Percentiles rank a stretch among this genome's conserved stretches.
These are phyloP conservation scores for Holothuria glaberrima DNA, from an alignment of 35 echinoderm and acorn worm genomes.

Conservation along the genomic window DNA sequence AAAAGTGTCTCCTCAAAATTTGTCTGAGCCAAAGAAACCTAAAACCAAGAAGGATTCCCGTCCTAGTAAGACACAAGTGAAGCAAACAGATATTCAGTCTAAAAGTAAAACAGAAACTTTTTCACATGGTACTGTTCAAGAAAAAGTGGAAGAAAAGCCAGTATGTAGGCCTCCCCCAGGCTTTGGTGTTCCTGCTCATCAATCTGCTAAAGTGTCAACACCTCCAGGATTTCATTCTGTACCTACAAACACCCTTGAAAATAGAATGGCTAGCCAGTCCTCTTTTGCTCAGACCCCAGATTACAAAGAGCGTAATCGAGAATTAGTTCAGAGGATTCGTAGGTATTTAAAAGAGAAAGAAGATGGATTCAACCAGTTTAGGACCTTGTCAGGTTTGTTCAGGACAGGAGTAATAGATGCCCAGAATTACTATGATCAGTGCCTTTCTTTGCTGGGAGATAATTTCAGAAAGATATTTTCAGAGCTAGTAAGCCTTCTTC, in stretches of 20 bases:
- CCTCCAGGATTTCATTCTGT: conserved; percentile 49
- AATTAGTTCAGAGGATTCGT: conserved; percentile 73
- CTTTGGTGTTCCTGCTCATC: conserved; percentile 46
- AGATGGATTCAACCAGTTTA: conserved; percentile 73
- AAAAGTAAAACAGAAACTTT: not conserved
- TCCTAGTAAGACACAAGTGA: not conserved
- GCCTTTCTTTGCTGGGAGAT: conserved; percentile 59
- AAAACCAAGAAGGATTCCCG: not conserved
- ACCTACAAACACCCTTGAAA: not conserved
- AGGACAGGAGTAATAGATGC: conserved; percentile 55
- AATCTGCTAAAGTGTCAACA: not conserved
- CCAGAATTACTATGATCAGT: conserved; percentile 73
- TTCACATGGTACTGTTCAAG: not conserved
- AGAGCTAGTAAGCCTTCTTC: conserved; percentile 88
- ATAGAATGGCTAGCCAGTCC: not conserved
- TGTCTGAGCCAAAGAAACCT: conserved; percentile 2
- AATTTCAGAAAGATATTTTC: conserved; percentile 80
- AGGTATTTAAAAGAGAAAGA: conserved; percentile 57
- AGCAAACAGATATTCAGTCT: not conserved
- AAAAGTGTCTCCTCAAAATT: not conserved
- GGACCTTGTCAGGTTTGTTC: conserved; percentile 75
- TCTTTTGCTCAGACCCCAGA: conserved; percentile 63
- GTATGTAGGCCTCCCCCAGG: conserved; percentile 65
- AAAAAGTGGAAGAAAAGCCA: not conserved
- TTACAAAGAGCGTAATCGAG: conserved; percentile 75